Percentiles rank a stretch among this genome's conserved stretches.
Conservation (phyloP, 2,113 vertebrate species). For the Podilymbus podiceps region DNA sequence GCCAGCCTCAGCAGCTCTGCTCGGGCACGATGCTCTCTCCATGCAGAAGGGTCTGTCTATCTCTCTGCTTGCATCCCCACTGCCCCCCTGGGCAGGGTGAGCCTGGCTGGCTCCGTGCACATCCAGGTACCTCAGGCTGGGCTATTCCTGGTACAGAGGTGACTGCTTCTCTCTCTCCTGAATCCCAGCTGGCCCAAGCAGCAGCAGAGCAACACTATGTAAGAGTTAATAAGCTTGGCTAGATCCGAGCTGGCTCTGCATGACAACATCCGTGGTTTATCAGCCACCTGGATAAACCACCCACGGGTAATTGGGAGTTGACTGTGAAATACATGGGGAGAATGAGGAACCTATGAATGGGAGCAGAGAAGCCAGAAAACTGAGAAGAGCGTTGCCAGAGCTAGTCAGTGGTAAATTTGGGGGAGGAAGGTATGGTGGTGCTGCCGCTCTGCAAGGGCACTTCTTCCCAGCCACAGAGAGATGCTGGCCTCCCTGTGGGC, state of each 20-base stretch:
- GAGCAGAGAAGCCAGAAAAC: not conserved
- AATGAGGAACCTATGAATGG: fast-evolving
- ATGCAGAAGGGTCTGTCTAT: not conserved
- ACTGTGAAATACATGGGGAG: not conserved
- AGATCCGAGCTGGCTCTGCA: not conserved
- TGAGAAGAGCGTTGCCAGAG: not conserved
- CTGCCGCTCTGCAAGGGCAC: fast-evolving
- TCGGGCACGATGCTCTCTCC: not conserved
- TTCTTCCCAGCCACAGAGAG: not conserved
- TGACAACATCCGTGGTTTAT: not conserved
- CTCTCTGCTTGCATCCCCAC: not conserved
- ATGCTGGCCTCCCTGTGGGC: not conserved
- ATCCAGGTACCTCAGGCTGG: not conserved
- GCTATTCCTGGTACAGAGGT: not conserved
- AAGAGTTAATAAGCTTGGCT: not conserved
- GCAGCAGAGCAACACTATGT: not conserved
- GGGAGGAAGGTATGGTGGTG: not conserved
- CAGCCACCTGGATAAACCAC: conserved; percentile 19
- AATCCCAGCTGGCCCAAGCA: not conserved
- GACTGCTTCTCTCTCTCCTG: not conserved
- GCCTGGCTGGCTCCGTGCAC: fast-evolving
- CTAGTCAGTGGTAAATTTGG: not conserved
- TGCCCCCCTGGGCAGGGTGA: not conserved
- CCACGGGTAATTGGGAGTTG: not conserved
- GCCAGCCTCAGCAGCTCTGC: not conserved